Conservation (phyloP, 2,797 vertebrate genomes). For the Numenius phaeopus region DNA sequence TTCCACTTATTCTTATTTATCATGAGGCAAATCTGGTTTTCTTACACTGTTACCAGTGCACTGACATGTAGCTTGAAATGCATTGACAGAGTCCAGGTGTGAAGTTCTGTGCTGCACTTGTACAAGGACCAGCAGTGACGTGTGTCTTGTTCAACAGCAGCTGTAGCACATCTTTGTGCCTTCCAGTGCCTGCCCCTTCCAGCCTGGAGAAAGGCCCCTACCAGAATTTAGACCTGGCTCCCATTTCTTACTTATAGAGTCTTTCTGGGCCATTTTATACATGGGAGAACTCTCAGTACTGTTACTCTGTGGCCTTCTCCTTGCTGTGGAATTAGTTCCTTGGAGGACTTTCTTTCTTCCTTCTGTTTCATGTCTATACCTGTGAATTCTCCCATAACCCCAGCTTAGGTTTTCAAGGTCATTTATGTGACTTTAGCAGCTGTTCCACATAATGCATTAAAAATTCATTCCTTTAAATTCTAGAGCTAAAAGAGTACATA, state of each 20-base stretch:
- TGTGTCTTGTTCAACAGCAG: background rate
- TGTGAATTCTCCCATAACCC: background rate
- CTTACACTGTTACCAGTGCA: background rate
- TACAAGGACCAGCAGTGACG: background rate
- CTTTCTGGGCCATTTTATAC: background rate
- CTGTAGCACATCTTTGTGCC: background rate
- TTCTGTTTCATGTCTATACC: background rate
- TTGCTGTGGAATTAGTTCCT: background rate
- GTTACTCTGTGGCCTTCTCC: background rate
- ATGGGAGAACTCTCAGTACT: background rate
- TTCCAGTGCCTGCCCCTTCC: background rate
- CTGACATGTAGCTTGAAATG: background rate
- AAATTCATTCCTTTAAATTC: background rate
- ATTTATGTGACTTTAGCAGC: background rate
- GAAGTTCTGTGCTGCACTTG: background rate
- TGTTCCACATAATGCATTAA: background rate
- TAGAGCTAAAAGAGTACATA: background rate
- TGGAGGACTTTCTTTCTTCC: background rate
- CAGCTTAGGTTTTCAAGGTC: background rate
- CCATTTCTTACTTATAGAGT: background rate
- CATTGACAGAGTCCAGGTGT: background rate
- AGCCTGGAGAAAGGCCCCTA: background rate
- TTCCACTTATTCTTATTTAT: background rate
- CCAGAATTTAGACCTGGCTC: background rate
- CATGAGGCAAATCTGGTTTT: background rate